Percentiles rank a stretch among this genome's conserved stretches.
phyloP scores from a whole-genome alignment of 2,797 vertebrate genomes.

The Tangara arthus region DNA sequence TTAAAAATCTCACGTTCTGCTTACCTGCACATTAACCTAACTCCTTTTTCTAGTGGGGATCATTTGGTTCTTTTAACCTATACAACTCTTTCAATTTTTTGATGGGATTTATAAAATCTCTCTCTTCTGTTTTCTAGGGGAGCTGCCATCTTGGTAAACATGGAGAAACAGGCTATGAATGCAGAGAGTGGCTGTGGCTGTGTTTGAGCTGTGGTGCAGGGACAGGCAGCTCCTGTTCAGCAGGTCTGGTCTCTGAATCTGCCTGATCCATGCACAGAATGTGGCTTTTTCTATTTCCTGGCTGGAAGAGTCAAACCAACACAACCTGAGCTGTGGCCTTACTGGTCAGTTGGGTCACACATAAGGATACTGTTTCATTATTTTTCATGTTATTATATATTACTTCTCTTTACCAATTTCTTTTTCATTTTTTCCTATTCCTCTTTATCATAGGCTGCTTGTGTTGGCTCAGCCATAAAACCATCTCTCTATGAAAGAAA shows the following conservation, averaged over 20 bases:
- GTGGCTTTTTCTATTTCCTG: background rate
- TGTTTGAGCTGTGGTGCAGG: background rate
- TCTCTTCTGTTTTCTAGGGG: background rate
- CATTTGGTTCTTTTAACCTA: background rate
- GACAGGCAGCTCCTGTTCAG: background rate
- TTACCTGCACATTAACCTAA: background rate
- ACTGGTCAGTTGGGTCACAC: background rate
- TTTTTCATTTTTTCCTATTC: background rate
- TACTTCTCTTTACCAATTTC: background rate
- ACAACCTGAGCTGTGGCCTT: background rate
- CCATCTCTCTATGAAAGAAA: background rate
- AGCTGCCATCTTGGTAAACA: background rate
- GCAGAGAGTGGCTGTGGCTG: background rate
- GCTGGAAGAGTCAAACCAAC: background rate
- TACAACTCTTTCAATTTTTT: background rate
- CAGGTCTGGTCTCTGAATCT: background rate
- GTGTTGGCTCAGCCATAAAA: background rate
- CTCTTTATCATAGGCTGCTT: background rate
- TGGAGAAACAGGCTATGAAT: background rate
- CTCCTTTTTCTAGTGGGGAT: background rate
- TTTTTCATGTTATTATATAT: constrained; percentile 1
- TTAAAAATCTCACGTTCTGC: background rate
- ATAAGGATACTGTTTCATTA: background rate
- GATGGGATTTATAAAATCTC: background rate
- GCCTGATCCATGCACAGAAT: background rate